These are phyloP conservation scores for Apotomis turbidana DNA, from an alignment of 2,888 invertebrate species.

Conservation along the genomic window DNA sequence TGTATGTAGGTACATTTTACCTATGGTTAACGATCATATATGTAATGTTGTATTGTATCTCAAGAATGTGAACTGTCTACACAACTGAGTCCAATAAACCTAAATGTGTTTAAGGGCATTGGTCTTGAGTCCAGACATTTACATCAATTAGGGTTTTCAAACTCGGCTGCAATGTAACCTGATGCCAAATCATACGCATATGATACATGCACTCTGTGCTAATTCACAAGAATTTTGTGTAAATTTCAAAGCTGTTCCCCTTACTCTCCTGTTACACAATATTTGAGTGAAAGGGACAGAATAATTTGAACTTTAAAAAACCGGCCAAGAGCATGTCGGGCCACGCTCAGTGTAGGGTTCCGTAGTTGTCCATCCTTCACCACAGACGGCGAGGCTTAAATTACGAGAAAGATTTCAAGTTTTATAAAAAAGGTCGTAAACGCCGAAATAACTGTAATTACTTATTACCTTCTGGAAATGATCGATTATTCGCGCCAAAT, in stretches of 20 bases:
- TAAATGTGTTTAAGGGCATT: constrained; percentile 61
- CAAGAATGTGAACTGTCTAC: constrained; percentile 33
- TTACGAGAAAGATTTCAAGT: no score
- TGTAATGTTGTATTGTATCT: neutral
- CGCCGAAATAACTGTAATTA: no score
- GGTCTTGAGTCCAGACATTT: constrained; percentile 69
- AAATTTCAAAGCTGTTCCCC: neutral
- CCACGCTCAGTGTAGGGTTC: no score
- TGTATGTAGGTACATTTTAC: no score
- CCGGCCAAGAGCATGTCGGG: no score
- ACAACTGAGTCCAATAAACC: constrained; percentile 40
- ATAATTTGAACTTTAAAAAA: neutral
- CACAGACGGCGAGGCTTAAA: no score
- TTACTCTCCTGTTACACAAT: neutral
- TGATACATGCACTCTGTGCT: neutral
- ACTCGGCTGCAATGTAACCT: constrained; percentile 67
- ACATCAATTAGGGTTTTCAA: constrained; percentile 73
- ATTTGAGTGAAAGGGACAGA: neutral
- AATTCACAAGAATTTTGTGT: neutral
- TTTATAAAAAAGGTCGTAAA: no score
- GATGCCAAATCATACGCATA: constrained; percentile 60
- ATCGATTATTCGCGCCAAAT: no score
- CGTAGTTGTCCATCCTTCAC: no score
- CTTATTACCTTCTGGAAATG: no score
- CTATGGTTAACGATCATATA: no score